Evolutionary conservation across 2,113 vertebrate species (phyloP).

Genomic region (Motacilla tschutschensis): DNA sequence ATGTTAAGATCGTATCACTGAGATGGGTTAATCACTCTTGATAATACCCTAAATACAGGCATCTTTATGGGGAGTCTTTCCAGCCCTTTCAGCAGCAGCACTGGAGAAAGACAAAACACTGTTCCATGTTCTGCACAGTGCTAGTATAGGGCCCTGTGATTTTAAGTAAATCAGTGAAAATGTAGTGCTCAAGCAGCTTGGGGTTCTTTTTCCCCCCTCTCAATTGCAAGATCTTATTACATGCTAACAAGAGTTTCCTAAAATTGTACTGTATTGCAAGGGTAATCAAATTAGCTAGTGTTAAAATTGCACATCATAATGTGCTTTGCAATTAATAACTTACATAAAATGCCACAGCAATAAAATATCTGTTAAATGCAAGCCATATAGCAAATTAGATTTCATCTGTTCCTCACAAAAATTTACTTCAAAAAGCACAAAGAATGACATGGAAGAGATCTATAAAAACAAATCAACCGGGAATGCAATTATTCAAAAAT

Average conservation of each 20-base stretch:
- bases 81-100: background rate
- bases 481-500: conserved; percentile 66
- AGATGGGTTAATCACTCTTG: background rate
- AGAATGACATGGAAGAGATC: conserved; percentile 42
- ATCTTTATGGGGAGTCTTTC: background rate
- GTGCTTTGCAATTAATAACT: conserved; percentile 53
- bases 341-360: conserved; percentile 45
- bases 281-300: conserved; percentile 57
- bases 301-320: conserved; percentile 50
- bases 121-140: background rate
- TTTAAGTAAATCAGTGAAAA: background rate
- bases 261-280: conserved; percentile 33
- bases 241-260: conserved; percentile 22
- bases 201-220: background rate
- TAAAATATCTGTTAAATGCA: conserved; percentile 53
- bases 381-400: conserved; percentile 52
- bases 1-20: background rate
- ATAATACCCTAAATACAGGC: background rate
- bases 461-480: conserved; percentile 64
- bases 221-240: conserved; percentile 6
- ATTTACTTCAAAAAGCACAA: conserved; percentile 34
- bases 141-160: background rate
- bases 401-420: conserved; percentile 38
- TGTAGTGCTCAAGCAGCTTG: background rate
- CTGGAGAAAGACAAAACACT: background rate